Evolutionary conservation across 2,113 vertebrate genomes (phyloP).

Genomic region (Pituophis catenifer): DNA sequence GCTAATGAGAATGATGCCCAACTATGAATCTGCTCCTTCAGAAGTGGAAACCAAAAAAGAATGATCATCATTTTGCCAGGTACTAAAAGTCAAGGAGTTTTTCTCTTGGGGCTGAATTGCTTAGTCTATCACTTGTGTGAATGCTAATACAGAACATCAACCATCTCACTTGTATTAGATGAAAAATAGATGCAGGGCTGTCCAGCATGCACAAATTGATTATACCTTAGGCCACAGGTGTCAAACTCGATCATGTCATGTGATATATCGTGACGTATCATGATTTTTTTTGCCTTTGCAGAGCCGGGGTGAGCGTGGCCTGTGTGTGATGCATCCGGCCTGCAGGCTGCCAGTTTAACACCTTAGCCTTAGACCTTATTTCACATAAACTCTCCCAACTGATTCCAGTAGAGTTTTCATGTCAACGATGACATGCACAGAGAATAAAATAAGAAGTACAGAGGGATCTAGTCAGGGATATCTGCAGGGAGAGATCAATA

Average conservation of each 20-base stretch:
- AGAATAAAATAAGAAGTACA: background rate
- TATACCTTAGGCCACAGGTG: background rate
- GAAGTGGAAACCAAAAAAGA: background rate
- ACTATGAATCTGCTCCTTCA: background rate
- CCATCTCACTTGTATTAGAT: background rate
- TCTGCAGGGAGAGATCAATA: background rate
- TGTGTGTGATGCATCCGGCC: too few relatives aligned
- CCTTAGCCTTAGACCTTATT: background rate
- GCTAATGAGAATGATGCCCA: background rate
- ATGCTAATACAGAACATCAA: background rate
- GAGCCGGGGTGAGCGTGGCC: too few relatives aligned
- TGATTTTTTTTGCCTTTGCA: too few relatives aligned
- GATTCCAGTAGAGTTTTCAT: background rate
- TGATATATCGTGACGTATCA: too few relatives aligned
- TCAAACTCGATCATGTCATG: too few relatives aligned
- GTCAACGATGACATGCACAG: background rate
- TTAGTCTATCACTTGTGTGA: background rate
- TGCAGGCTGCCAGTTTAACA: too few relatives aligned
- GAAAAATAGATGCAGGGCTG: background rate
- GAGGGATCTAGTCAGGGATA: background rate
- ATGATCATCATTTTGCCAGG: background rate
- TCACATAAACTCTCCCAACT: background rate
- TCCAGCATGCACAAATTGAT: background rate
- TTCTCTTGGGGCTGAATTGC: background rate
- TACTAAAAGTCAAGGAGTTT: background rate